Conservation (phyloP, 2,888 invertebrate genomes). For the Gastracanthus pulcherrimus region DNA sequence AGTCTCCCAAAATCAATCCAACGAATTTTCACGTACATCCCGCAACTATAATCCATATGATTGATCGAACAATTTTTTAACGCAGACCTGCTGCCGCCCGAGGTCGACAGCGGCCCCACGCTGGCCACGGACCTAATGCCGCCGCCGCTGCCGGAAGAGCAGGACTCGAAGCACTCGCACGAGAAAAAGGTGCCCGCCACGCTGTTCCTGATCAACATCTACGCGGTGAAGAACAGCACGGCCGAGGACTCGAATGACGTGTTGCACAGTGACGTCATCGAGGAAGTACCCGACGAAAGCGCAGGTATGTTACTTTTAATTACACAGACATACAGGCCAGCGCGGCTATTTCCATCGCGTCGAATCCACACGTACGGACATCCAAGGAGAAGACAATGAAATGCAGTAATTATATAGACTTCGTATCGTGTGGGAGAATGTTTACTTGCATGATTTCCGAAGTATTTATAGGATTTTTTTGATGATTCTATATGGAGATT, state of each 20-base stretch:
- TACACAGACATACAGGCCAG: not conserved
- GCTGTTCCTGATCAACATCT: slow-evolving; percentile 72
- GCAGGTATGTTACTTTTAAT: slow-evolving; percentile 61
- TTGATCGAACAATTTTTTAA: not conserved
- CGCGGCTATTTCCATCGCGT: not conserved
- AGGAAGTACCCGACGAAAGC: slow-evolving; percentile 64
- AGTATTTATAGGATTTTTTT: not conserved
- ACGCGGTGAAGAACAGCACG: slow-evolving; percentile 69
- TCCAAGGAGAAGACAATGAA: not conserved
- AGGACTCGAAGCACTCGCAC: not conserved
- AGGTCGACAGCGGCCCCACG: slow-evolving; percentile 8
- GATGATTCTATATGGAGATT: not conserved
- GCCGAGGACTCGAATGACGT: slow-evolving; percentile 67
- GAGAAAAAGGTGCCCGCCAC: slow-evolving; percentile 51
- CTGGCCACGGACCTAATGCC: slow-evolving; percentile 49
- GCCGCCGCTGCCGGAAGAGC: slow-evolving; percentile 60
- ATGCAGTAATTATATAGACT: not conserved
- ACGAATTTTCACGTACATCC: not conserved
- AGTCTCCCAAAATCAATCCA: not conserved
- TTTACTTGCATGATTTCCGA: not conserved
- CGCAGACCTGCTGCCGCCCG: not conserved
- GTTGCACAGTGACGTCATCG: slow-evolving; percentile 65
- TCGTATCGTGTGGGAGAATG: not conserved
- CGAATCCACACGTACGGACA: not conserved
- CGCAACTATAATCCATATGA: not conserved